Evolutionary conservation across 92 coral and sea anemone genomes (phyloP), one percentile per base, ranked within the genome.

Genomic region (Porites rus): DNA sequence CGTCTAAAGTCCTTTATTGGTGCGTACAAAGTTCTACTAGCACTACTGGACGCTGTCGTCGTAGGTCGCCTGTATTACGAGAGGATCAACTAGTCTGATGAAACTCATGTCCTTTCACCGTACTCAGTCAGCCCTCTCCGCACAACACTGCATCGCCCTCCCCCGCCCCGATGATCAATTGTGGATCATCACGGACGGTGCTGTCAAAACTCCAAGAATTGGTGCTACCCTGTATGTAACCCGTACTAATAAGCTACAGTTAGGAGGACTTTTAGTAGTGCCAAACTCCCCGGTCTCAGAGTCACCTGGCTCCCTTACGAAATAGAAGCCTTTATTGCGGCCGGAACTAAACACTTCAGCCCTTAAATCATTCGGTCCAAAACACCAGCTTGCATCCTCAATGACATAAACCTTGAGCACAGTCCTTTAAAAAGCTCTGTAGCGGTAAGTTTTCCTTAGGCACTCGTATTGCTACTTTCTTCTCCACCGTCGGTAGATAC

Each of bases 171-270:
- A 87, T 8, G 91, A 91, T 74, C 87, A 83, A 56, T 77, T 91
- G 20, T 88, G 90, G 92, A 88, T 92, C 53, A 76, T 88, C 50
- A 87, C 94, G 4, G 89, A 91, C 53, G 80, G 89, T 22, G 84
- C 83, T 22, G 79, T 86, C 12, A 67, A 21, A 2, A 20, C 51
- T 3, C 90, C 85, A 21, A 90, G 93, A 18, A 66, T 87, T 11
- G 89, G 72, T 13, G 89, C 91, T 11, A 91, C 88, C 52, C 71
- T 82, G 8, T 86, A 82, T 73, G 69, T 86, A 8, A 82, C 76
- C 24, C 69, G 83, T 9, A 67, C 72, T 22, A 50, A 60, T 60
- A 86, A 82, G 59, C 91, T 91, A 21, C 78, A 7, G 59, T 78
- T 91, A 20, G 79, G 91, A 16, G 87, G 80, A 2, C 84, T 87